These are phyloP conservation scores for Perca fluviatilis DNA, from an alignment of 2,113 vertebrate genomes.

Conservation along the genomic window DNA sequence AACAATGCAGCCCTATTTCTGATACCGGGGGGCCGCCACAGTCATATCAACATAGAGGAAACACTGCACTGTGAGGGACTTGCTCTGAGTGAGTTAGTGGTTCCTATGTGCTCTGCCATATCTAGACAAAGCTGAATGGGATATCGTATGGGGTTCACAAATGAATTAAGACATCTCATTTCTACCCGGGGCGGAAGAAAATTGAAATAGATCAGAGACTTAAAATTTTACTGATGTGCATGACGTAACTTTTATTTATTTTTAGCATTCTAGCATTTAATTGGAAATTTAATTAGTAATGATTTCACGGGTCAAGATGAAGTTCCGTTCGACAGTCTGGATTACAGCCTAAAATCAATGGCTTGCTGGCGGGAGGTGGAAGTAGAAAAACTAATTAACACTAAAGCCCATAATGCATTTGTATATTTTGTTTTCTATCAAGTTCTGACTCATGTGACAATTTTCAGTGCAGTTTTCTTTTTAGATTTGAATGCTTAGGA, in stretches of 20 bases:
- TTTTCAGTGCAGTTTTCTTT: neutral
- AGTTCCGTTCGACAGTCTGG: slow-evolving; percentile 15
- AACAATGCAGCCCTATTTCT: too few relatives aligned
- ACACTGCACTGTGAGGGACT: neutral
- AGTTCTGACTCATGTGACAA: slow-evolving; percentile 3
- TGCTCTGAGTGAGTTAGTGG: neutral
- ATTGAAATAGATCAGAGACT: neutral
- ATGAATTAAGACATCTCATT: neutral
- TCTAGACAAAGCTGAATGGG: slow-evolving; percentile 4
- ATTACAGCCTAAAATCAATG: slow-evolving; percentile 30
- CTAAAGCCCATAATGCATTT: neutral
- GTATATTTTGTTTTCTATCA: neutral
- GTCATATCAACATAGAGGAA: too few relatives aligned
- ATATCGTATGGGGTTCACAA: slow-evolving; percentile 17
- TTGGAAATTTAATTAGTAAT: slow-evolving; percentile 21
- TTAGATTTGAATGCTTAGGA: neutral
- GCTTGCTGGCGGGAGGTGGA: neutral
- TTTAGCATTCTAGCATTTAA: neutral
- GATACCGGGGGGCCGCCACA: too few relatives aligned
- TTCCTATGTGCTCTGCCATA: slow-evolving; percentile 5
- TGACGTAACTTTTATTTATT: rapidly evolving
- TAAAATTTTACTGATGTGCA: neutral
- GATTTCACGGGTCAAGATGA: slow-evolving; percentile 25
- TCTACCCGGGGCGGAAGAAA: neutral
- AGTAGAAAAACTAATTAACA: neutral